Evolutionary conservation across 2,797 vertebrate species (phyloP), one percentile per base, ranked within the genome.

Genomic region (Phoeniculus purpureus): DNA sequence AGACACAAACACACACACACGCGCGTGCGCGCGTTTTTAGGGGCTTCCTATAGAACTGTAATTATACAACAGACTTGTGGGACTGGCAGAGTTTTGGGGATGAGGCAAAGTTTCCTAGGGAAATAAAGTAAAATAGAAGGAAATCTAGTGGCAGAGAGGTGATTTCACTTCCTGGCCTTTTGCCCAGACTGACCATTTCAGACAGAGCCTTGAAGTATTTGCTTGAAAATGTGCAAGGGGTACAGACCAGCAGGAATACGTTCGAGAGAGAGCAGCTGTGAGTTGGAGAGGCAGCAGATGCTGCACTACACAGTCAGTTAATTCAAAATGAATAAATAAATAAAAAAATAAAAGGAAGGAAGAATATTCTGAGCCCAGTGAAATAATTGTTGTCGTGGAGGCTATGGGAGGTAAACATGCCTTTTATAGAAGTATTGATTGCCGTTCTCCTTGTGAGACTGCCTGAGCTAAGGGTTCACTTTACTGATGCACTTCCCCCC

Each of bases 21-120:
- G n/a, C n/a, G n/a, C n/a, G n/a, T n/a, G n/a, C n/a, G n/a, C n/a
- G n/a, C 37, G 37, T 29, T 89, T 87, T 74, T 31, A 16, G 61
- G 60, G 61, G 59, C 20, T 84, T 75, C 58, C 37, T 65, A 51
- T 27, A 72, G 22, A 77, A 77, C 19, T 58, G 31, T 70, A 84
- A 71, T 68, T 84, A 32, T 47, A 60, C 43, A 86, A 29, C 56
- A 62, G 50, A 43, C 27, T 79, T 89, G 55, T 89, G 62, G 23
- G 45, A 66, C 48, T 90, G 52, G 20, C 51, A 89, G 51, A 21
- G 27, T 56, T 89, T 93, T 96, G 80, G 92, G 54, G 58, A 89
- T 79, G 75, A 97, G 86, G 81, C 95, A 98, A 97, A 97, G 95
- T 97, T 98, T 98, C 98, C 98, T 97, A 95, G 74, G 98, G 98